These are phyloP conservation scores for Dasypus novemcinctus DNA, from an alignment of 2,113 vertebrate genomes.

Conservation along the genomic window DNA sequence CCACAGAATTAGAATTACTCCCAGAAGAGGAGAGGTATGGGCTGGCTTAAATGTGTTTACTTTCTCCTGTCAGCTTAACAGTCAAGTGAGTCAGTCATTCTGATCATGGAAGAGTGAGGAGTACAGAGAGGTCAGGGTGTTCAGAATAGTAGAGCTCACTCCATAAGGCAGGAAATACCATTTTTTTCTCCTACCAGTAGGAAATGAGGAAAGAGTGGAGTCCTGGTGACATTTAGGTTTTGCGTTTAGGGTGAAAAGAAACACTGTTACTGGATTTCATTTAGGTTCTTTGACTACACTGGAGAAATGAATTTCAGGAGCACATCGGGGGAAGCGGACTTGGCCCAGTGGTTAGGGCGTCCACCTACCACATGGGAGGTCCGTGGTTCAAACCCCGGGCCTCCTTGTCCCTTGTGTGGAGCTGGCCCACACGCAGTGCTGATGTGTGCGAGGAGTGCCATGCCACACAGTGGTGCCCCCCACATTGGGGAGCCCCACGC, in stretches of 20 bases:
- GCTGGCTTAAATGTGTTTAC: background rate
- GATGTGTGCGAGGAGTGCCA: too few species aligned
- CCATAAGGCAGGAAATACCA: background rate
- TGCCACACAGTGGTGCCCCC: too few species aligned
- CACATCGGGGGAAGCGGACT: too few species aligned
- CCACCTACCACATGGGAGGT: too few species aligned
- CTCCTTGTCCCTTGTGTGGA: too few species aligned
- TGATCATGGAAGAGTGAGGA: background rate
- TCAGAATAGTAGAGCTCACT: background rate
- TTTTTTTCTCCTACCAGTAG: background rate
- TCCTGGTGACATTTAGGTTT: background rate
- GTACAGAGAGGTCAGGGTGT: background rate
- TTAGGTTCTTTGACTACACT: too few species aligned
- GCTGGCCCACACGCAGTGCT: too few species aligned
- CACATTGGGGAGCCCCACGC: too few species aligned
- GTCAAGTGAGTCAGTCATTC: background rate
- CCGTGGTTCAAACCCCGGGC: too few species aligned
- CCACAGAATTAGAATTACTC: background rate
- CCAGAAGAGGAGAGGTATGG: background rate
- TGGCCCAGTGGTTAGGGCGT: too few species aligned
- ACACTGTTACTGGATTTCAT: too few species aligned
- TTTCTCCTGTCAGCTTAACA: background rate
- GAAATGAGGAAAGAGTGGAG: background rate
- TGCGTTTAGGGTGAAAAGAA: background rate
- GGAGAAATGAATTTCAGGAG: too few species aligned